Percentiles rank a stretch among this genome's conserved stretches.
Conservation (phyloP, 2,888 invertebrate genomes). For the Pandemis corylana region DNA sequence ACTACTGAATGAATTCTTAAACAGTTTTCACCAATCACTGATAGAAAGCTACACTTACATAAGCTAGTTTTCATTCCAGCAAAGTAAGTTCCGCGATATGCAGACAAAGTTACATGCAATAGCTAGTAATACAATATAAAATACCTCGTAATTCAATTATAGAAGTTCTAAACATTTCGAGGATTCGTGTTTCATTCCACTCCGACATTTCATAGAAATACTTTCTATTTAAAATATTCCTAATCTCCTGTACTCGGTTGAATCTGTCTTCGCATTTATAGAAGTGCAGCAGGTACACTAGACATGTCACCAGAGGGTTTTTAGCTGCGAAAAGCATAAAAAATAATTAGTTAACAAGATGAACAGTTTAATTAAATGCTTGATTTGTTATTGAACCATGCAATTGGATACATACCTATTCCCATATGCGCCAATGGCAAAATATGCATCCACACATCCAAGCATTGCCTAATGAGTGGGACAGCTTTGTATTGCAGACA, state of each 20-base stretch:
- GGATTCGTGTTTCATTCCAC: slow-evolving; percentile 72
- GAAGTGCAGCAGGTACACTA: slow-evolving; percentile 76
- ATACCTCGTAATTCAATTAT: slow-evolving; percentile 68
- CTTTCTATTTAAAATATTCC: slow-evolving; percentile 61
- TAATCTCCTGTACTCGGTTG: slow-evolving; percentile 65
- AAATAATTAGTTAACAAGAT: slow-evolving; percentile 20
- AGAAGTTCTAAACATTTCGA: slow-evolving; percentile 67
- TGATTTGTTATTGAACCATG: neutral
- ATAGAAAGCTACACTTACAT: too few species aligned
- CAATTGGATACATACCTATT: slow-evolving; percentile 61
- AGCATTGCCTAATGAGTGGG: slow-evolving; percentile 69
- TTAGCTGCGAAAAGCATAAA: slow-evolving; percentile 64
- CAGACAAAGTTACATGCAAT: neutral
- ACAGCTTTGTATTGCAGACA: slow-evolving; percentile 74
- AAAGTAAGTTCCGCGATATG: too few species aligned
- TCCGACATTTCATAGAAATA: slow-evolving; percentile 71
- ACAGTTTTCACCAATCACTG: too few species aligned
- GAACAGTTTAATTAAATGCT: neutral
- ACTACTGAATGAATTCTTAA: too few species aligned
- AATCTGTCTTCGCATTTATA: slow-evolving; percentile 72
- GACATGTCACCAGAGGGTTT: slow-evolving; percentile 68
- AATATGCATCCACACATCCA: slow-evolving; percentile 74
- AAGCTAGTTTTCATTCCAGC: too few species aligned
- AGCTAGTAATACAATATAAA: neutral
- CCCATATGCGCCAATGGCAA: slow-evolving; percentile 72